A percentile compares a stretch with the other conserved stretches of the same genome.
Evolutionary conservation across 2,888 invertebrate genomes (phyloP).

Genomic region (Ichneumoninae sp.): DNA sequence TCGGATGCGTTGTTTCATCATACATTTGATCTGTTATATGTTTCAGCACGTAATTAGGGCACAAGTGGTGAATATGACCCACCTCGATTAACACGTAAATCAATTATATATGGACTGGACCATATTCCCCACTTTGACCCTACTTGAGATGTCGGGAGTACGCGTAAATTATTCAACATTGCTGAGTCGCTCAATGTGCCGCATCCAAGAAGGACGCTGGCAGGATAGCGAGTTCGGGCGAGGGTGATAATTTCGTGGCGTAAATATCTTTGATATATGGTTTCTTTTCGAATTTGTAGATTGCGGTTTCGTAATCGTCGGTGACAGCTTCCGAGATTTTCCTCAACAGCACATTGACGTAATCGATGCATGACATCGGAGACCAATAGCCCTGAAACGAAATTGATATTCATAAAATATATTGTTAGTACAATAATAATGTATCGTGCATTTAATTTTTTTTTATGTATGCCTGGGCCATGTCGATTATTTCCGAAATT

Average conservation of each 20-base stretch:
- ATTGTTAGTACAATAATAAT: not conserved
- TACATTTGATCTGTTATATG: not conserved
- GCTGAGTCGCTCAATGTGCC: not conserved
- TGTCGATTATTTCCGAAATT: slow-evolving; percentile 86
- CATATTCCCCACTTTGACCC: too few relatives aligned
- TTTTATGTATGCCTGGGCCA: slow-evolving; percentile 78
- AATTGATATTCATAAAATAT: not conserved
- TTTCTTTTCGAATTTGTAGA: slow-evolving; percentile 76
- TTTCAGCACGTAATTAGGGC: not conserved
- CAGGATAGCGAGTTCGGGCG: slow-evolving; percentile 6
- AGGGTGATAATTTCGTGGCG: slow-evolving; percentile 21
- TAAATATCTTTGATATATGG: slow-evolving; percentile 46
- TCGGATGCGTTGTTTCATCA: not conserved
- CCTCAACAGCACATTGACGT: slow-evolving; percentile 88
- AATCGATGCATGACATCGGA: slow-evolving; percentile 89
- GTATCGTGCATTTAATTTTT: not conserved
- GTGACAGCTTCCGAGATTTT: slow-evolving; percentile 84
- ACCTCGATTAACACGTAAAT: too few relatives aligned
- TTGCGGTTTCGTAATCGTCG: slow-evolving; percentile 71
- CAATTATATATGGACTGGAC: too few relatives aligned
- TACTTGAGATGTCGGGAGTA: not conserved
- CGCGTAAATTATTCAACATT: too few relatives aligned
- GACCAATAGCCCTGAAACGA: slow-evolving; percentile 85
- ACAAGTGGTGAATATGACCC: too few relatives aligned
- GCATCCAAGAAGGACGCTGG: slow-evolving; percentile 17